Evolutionary conservation across 2,113 vertebrate species (phyloP).

Genomic region (Hemiscyllium ocellatum): DNA sequence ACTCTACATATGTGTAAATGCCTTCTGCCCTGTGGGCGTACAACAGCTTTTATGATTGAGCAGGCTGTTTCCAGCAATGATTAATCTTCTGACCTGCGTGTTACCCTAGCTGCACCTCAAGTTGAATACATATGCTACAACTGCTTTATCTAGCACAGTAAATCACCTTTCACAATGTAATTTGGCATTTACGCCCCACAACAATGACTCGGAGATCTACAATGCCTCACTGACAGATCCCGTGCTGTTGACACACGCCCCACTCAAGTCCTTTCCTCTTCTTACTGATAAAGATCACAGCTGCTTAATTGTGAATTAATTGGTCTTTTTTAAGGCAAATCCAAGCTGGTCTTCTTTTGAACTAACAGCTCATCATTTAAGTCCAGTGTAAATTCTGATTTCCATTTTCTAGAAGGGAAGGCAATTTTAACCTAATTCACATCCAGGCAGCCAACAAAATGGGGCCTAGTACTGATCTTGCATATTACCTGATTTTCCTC

Average conservation of each 20-base stretch:
- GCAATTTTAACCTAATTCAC: background rate
- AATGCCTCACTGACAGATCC: background rate
- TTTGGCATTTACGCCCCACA: background rate
- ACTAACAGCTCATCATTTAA: background rate
- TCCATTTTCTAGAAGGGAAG: background rate
- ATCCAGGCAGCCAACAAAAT: background rate
- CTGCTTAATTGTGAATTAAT: background rate
- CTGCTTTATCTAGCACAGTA: slow-evolving; percentile 10
- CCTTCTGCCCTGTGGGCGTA: background rate
- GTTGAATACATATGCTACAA: background rate
- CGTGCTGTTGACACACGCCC: background rate
- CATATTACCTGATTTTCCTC: background rate
- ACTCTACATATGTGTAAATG: slow-evolving; percentile 18
- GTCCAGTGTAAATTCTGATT: background rate
- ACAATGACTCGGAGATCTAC: background rate
- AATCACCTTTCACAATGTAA: background rate
- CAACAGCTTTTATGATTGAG: background rate
- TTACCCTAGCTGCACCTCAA: background rate
- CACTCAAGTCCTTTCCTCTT: background rate
- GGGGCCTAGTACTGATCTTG: too few relatives aligned
- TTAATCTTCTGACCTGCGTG: background rate
- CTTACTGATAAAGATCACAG: background rate
- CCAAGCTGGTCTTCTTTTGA: background rate
- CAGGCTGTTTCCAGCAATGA: background rate
- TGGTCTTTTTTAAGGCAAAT: background rate